Percentiles rank a stretch among this genome's conserved stretches.
phyloP scores from a whole-genome alignment of 92 coral and sea anemone species.

The Phymanthus crucifer region DNA sequence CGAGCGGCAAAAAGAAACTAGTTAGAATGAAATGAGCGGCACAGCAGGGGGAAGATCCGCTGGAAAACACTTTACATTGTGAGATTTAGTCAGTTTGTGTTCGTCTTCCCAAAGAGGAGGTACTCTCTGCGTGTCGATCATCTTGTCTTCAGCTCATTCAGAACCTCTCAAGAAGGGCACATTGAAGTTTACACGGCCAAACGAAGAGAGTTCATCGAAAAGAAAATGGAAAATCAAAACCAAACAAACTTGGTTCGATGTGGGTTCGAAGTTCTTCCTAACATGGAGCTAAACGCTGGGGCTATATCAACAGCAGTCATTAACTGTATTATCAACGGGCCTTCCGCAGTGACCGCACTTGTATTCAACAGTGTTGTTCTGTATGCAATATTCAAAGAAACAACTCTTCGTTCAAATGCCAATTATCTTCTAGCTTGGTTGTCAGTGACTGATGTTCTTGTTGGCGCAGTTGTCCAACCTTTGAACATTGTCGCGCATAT shows the following conservation, averaged over 20 bases:
- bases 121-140: background rate
- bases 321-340: slow-evolving; percentile 36
- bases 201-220: background rate
- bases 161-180: background rate
- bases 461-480: slow-evolving; percentile 41
- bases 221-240: background rate
- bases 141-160: slow-evolving; percentile 4
- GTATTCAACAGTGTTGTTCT: slow-evolving; percentile 25
- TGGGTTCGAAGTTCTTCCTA: slow-evolving; percentile 3
- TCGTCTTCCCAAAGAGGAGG: background rate
- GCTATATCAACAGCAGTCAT: slow-evolving; percentile 30
- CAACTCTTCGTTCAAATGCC: slow-evolving; percentile 33
- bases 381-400: slow-evolving; percentile 30
- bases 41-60: background rate
- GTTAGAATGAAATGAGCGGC: slow-evolving; percentile 12
- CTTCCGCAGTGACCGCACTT: slow-evolving; percentile 38
- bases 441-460: slow-evolving; percentile 41
- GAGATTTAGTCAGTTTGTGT: background rate
- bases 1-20: slow-evolving; percentile 10
- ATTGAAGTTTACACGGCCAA: background rate
- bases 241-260: background rate
- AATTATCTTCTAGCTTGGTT: slow-evolving; percentile 43
- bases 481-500: slow-evolving; percentile 29
- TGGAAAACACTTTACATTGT: background rate
- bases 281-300: slow-evolving; percentile 7